Evolutionary conservation across 2,797 vertebrate genomes (phyloP), one percentile per base, ranked within the genome.

Genomic region (Sebastes oblongus): DNA sequence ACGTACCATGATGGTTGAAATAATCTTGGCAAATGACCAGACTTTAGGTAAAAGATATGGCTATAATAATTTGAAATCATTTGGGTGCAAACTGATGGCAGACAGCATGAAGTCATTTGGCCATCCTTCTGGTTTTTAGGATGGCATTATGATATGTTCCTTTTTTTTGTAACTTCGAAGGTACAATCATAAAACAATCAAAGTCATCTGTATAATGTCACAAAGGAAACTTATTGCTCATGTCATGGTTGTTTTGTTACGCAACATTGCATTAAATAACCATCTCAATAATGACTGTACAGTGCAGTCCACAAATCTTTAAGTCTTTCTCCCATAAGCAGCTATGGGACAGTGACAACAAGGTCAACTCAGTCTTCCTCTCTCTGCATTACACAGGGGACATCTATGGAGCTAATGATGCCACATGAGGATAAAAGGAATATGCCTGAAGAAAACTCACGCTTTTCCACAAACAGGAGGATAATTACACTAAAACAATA

Each of bases 381-480:
- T 83, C 55, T 72, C 22, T 62, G 71, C 56, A 24, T 83, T 60
- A 77, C 92, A 86, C 89, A 20, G 36, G 92, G 86, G 90, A 92
- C 78, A 73, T 80, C 55, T 81, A 39, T 62, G 34, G 59, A 85
- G 87, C 79, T 95, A 94, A 95, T 94, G 91, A 95, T 84, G 89
- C 90, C 94, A 94, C 87, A 86, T 85, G 93, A 92, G 90, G 81
- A 92, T 91, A 75, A 92, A 88, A 91, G 59, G 24, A 91, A 88
- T 78, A 50, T 67, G 91, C 88, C 91, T 46, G 71, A 83, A 91
- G 92, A 85, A 87, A 90, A 64, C 42, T 74, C 24, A 62, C 50
- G 34, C 64, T 74, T 75, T 80, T 81, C 75, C 70, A 90, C 80
- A 90, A 91, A 90, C 81, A 89, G 70, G 52, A 82, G 74, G 71